Evolutionary conservation across 2,888 invertebrate genomes (phyloP), one percentile per base, ranked within the genome.

Genomic region (Eristalis intricaria): DNA sequence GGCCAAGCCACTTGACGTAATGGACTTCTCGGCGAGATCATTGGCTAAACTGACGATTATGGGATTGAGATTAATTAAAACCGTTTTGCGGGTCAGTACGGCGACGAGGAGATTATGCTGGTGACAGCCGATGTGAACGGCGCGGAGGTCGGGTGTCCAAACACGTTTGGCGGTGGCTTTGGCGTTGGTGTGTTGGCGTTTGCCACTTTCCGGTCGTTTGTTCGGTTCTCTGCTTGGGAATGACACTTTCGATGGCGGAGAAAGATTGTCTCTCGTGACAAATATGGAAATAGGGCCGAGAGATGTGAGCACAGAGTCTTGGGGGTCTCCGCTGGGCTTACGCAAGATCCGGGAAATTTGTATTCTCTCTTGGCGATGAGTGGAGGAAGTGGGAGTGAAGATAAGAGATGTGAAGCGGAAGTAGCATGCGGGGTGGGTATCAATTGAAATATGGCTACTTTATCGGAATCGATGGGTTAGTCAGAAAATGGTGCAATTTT

Each of bases 21-120:
- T 61, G 40, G 66, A 58, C 29, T 35, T 1, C 32, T 13, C 38
- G 66, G 68, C 71, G 66, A 73, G 73, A 64, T 61, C 70, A 76
- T 66, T 82, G 66, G 83, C 56, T 56, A 71, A 82, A 76, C 70
- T 43, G 76, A 19, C 35, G 43, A 70, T 80, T 66, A 79, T 79
- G 73, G 79, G 29, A 60, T 65, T 56, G 15, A 56, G 64, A 74
- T 61, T 61, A 35, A 73, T 60, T 60, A 35, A 63, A 68, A 43
- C 2, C 29, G 26, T 65, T 65, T 50, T 50, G 50, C 19, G 50
- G 50, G 19, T 50, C 50, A 50, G 50, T 19, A 50, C 19, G 19
- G 50, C 19, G 19, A n/a, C 19, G 43, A 11, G 35, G 35, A 38
- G 38, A 60, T 38, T 23, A 38, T 60, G 60, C 22, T 35, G 69